Conservation (phyloP, 2,797 vertebrate species). For the Hydrophis major region DNA sequence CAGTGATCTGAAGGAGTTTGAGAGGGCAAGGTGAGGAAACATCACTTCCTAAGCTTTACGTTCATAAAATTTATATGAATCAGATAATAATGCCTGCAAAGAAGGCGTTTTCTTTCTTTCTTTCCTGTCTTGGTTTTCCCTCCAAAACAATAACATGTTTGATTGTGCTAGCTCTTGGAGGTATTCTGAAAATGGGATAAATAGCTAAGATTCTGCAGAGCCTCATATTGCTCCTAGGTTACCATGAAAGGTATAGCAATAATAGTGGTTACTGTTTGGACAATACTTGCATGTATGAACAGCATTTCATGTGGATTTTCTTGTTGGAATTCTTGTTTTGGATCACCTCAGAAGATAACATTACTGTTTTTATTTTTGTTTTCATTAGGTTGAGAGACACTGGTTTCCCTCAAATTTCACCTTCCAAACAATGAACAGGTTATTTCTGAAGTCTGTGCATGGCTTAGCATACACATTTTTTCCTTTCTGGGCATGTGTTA, state of each 20-base stretch:
- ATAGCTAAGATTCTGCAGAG: not conserved
- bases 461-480: not conserved
- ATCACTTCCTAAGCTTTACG: not conserved
- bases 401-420: not conserved
- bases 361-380: not conserved
- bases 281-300: not conserved
- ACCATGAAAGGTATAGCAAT: not conserved
- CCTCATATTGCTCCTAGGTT: not conserved
- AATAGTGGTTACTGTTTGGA: not conserved
- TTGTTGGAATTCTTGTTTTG: not conserved
- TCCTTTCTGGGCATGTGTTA: not conserved
- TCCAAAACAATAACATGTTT: not conserved
- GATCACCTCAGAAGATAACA: not conserved
- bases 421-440: not conserved
- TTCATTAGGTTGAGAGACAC: not conserved
- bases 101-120: not conserved
- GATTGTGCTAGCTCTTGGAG: not conserved
- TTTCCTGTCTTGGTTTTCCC: not conserved
- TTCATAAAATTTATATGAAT: not conserved
- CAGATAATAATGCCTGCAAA: not conserved
- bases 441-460: not conserved
- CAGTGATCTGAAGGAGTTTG: not conserved
- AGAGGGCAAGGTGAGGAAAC: not conserved
- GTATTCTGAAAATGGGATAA: not conserved
- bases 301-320: not conserved